A percentile compares a stretch with the other conserved stretches of the same genome.
Evolutionary conservation across 1,140 invertebrate species (phyloP).

Genomic region (Drosophila kurseongensis): DNA sequence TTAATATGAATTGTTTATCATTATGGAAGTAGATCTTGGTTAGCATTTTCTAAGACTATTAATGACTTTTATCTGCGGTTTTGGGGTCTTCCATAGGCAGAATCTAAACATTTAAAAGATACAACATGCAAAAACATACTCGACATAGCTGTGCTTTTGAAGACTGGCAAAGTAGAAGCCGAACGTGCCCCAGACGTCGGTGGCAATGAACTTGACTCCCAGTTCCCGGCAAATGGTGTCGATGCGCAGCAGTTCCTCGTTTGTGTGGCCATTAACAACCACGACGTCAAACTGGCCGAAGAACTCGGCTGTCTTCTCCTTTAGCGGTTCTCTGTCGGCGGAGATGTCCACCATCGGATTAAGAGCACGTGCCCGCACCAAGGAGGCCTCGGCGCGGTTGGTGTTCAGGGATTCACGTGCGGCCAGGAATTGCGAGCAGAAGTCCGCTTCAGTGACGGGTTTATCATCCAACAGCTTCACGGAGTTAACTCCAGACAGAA

Average conservation of each 20-base stretch:
- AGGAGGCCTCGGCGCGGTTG: conserved; percentile 93
- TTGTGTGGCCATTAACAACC: conserved; percentile 90
- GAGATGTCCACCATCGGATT: conserved; percentile 97
- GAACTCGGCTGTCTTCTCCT: conserved; percentile 89
- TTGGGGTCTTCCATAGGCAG: background rate
- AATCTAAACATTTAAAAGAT: background rate
- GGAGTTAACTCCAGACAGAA: conserved; percentile 96
- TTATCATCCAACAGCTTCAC: conserved; percentile 94
- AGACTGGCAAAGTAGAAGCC: conserved; percentile 97
- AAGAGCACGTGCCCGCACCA: conserved; percentile 90
- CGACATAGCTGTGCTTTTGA: conserved; percentile 93
- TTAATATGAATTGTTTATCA: background rate
- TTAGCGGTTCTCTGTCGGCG: conserved; percentile 88
- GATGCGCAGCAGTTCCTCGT: conserved; percentile 90
- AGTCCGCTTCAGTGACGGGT: conserved; percentile 90
- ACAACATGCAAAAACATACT: conserved; percentile 87
- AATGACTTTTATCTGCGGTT: too few relatives aligned
- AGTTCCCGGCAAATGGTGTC: conserved; percentile 92
- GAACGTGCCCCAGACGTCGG: conserved; percentile 97
- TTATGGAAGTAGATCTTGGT: too few relatives aligned
- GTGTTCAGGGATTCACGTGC: conserved; percentile 88
- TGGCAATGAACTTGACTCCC: conserved; percentile 94
- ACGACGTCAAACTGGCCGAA: conserved; percentile 94
- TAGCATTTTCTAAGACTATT: too few relatives aligned
- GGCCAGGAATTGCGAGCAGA: conserved; percentile 92